A percentile compares a stretch with the other conserved stretches of the same genome.
Conservation (phyloP, 2,113 vertebrate genomes). For the Elaphurus davidianus region DNA sequence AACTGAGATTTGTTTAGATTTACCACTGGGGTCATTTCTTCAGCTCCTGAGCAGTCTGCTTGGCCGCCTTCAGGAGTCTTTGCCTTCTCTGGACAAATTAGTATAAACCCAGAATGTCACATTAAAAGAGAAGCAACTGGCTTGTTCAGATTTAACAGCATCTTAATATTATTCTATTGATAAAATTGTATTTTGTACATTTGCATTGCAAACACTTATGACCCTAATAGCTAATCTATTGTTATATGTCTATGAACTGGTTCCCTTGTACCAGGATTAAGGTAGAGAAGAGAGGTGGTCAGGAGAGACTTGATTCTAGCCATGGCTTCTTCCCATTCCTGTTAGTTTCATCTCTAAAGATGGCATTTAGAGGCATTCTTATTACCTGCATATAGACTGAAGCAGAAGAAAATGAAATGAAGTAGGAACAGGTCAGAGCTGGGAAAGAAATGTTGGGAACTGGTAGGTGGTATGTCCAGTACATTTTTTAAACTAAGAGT, state of each 20-base stretch:
- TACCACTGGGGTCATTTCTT: not conserved
- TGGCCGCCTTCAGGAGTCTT: not conserved
- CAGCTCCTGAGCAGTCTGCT: not conserved
- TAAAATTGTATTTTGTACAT: not conserved
- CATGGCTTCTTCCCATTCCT: not conserved
- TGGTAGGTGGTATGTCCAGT: not conserved
- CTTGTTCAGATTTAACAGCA: not conserved
- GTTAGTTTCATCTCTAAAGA: not conserved
- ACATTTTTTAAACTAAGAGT: not conserved
- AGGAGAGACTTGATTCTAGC: not conserved
- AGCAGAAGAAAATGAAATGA: conserved; percentile 4
- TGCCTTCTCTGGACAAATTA: not conserved
- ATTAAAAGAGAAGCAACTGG: not conserved
- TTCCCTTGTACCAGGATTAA: not conserved
- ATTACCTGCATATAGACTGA: not conserved
- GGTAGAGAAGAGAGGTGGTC: not conserved
- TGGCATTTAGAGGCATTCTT: not conserved
- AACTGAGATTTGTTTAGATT: not conserved
- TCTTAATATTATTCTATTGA: not conserved
- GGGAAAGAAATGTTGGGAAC: not conserved
- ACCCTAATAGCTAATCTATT: not conserved
- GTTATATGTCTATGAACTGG: not conserved
- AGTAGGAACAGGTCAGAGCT: not conserved
- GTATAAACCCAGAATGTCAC: not conserved
- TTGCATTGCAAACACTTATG: not conserved